A percentile compares a stretch with the other conserved stretches of the same genome.
Evolutionary conservation across 2,113 vertebrate species (phyloP).

Genomic region (Pseudopipra pipra): DNA sequence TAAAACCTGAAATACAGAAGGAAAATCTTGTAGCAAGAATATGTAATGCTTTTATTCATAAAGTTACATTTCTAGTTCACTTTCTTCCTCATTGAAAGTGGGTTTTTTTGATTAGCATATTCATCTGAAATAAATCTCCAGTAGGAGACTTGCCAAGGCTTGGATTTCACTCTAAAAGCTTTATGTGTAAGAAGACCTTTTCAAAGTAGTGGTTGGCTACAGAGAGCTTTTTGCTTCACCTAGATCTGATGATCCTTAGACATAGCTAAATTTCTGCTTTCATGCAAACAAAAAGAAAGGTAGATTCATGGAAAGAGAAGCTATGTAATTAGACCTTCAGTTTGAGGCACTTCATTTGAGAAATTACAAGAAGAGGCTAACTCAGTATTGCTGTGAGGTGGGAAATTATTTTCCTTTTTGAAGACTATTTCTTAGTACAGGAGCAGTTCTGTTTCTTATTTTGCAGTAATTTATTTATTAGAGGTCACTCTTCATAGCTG

Average conservation of each 20-base stretch:
- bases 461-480: not conserved
- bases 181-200: not conserved
- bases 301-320: not conserved
- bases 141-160: not conserved
- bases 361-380: not conserved
- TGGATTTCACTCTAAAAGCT: not conserved
- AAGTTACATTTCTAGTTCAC: not conserved
- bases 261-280: not conserved
- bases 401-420: not conserved
- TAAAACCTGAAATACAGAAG: not conserved
- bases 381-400: not conserved
- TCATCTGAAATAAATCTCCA: not conserved
- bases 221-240: not conserved
- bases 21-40: not conserved
- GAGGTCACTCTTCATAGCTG: not conserved
- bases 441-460: not conserved
- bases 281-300: not conserved
- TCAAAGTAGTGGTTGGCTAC: not conserved
- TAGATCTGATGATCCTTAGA: not conserved
- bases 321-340: not conserved
- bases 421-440: not conserved
- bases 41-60: not conserved
- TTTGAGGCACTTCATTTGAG: not conserved
- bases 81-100: not conserved
- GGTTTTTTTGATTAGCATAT: not conserved